Conservation (phyloP, 2,888 invertebrate genomes). For the Agrypnus murinus region DNA sequence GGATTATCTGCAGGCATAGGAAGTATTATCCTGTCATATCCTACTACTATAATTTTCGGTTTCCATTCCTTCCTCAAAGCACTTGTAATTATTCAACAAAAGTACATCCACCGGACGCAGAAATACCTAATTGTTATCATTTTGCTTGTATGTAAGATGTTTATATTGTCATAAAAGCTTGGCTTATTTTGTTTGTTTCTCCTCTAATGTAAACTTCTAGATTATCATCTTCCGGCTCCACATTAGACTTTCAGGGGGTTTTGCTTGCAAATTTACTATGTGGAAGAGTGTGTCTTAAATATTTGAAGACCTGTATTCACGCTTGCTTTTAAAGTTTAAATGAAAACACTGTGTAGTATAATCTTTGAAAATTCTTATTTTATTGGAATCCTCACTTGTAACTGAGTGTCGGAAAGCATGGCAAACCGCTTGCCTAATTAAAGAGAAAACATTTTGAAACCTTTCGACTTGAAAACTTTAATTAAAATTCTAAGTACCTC, state of each 20-base stretch:
- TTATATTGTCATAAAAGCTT: too few relatives aligned
- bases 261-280: background rate
- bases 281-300: background rate
- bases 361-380: background rate
- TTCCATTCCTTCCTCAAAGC: background rate
- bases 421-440: background rate
- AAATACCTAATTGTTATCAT: too few relatives aligned
- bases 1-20: background rate
- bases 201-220: background rate
- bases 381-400: background rate
- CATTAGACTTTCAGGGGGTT: background rate
- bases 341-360: background rate
- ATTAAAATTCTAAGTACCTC: constrained; percentile 3
- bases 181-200: too few relatives aligned
- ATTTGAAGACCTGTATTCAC: constrained; percentile 3
- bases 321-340: background rate
- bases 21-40: background rate
- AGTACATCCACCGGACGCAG: too few relatives aligned
- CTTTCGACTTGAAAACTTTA: background rate
- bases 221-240: constrained; percentile 3
- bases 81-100: background rate
- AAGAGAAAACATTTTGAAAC: background rate
- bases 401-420: background rate
- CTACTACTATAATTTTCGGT: background rate
- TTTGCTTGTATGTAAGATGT: too few relatives aligned